Conservation (phyloP, 2,888 invertebrate genomes). For the Liposcelis brunnea region DNA sequence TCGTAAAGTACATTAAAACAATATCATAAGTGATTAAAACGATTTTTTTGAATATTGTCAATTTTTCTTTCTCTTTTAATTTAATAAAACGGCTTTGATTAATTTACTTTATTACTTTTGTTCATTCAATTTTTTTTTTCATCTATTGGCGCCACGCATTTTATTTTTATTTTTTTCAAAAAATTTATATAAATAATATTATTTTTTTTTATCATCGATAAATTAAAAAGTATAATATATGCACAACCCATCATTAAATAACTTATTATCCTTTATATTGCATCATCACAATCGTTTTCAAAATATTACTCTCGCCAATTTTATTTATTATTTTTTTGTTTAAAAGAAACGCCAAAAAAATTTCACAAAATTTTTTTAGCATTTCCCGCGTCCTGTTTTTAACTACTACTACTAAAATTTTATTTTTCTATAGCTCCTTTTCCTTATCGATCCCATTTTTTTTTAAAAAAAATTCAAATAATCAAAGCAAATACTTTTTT, state of each 20-base stretch:
- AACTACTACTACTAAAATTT: too few relatives aligned
- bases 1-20: too few relatives aligned
- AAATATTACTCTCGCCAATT: too few relatives aligned
- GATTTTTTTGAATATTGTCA: conserved; percentile 2
- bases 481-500: too few relatives aligned
- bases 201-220: conserved; percentile 10
- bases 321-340: too few relatives aligned
- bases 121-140: not conserved
- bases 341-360: too few relatives aligned
- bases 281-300: too few relatives aligned
- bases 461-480: too few relatives aligned
- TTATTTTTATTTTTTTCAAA: conserved; percentile 1
- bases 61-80: conserved; percentile 4
- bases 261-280: not conserved
- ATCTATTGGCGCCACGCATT: conserved; percentile 5
- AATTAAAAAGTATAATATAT: conserved; percentile 4
- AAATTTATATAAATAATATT: conserved; percentile 2
- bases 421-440: too few relatives aligned
- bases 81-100: not conserved
- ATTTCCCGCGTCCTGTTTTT: too few relatives aligned
- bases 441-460: too few relatives aligned
- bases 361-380: too few relatives aligned
- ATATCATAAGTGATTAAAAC: conserved; percentile 2
- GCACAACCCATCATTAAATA: conserved; percentile 1
- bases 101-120: not conserved